Base-by-base conservation (phyloP, 2,797 vertebrate genomes). In the Catostomus latipinnis region DNA sequence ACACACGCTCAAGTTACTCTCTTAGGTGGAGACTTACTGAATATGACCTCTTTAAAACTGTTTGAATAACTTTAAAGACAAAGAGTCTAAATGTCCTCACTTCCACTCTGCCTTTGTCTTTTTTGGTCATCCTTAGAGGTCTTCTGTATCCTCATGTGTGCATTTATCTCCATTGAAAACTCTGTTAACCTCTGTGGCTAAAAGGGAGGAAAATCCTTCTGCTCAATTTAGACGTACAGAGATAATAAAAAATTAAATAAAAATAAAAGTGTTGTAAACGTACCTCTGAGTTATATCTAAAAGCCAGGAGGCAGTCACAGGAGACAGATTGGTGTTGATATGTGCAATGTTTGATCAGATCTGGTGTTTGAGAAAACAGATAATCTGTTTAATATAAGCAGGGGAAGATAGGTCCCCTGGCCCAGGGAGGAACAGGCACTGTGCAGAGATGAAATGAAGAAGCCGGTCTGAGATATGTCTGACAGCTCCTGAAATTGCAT, bases 381-480 rank as follows among this genome's bases (percentile, higher is more conserved):
- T 86, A 82, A 86, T 89, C 70, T 86, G 78, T 85, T 87, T 87
- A 87, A 89, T 90, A 86, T 85, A 85, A 83, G 85, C 73, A 58
- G 58, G 69, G 62, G 81, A 72, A 85, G 87, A 88, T 86, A 78
- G 76, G 81, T 84, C 74, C 76, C 77, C 70, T 54, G 83, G 77
- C 62, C 60, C 48, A 48, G 53, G 12, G 62, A 61, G n/a, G 72
- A 61, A 60, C 60, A 52, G 54, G 7, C 43, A 71, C 18, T 63
- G 69, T 54, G 45, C 49, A 68, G 53, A 52, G 71, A 71, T 45
- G 71, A 84, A 78, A 85, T 83, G 82, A 84, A 77, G 80, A 69
- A 80, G 54, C 61, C 63, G 6, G 49, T 83, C 69, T 71, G 74
- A 75, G 82, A 52, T 67, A 22, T 66, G 61, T 83, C 52, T 85